These are phyloP conservation scores for Enteromius argenteus DNA, from an alignment of 2,797 vertebrate species.

Conservation along the genomic window DNA sequence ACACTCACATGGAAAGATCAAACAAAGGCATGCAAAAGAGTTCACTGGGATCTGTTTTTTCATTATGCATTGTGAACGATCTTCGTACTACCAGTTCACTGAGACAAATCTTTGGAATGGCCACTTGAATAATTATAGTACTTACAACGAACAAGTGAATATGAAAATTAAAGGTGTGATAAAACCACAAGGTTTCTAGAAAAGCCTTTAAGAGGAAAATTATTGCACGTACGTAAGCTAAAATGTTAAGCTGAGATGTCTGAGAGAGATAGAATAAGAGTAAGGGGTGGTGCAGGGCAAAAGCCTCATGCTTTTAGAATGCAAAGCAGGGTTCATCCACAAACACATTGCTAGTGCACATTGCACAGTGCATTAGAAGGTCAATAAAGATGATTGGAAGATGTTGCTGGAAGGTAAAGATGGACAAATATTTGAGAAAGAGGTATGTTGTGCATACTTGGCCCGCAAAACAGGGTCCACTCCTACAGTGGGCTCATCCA, in stretches of 20 bases:
- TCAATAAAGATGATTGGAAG: neutral
- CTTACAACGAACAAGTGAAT: neutral
- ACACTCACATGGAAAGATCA: neutral
- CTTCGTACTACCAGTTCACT: neutral
- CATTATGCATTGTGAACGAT: neutral
- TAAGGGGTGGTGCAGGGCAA: neutral
- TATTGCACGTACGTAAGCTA: neutral
- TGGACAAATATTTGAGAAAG: neutral
- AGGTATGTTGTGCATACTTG: conserved; percentile 51
- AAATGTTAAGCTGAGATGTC: neutral
- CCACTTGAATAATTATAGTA: neutral
- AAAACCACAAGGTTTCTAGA: neutral
- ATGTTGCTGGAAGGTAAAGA: neutral
- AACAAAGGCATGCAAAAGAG: conserved; percentile 26
- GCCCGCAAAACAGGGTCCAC: conserved; percentile 83
- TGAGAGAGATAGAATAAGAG: neutral
- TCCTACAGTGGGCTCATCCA: conserved; percentile 84
- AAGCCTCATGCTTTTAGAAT: conserved; percentile 2
- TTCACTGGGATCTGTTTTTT: neutral
- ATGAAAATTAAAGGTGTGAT: neutral
- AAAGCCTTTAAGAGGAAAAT: conserved; percentile 13
- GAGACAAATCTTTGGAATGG: neutral
- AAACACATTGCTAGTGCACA: neutral
- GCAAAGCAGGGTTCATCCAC: neutral
- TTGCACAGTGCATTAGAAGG: neutral